Percentiles rank a stretch among this genome's conserved stretches.
phyloP scores from a whole-genome alignment of 2,113 vertebrate species.

The Hucho hucho region DNA sequence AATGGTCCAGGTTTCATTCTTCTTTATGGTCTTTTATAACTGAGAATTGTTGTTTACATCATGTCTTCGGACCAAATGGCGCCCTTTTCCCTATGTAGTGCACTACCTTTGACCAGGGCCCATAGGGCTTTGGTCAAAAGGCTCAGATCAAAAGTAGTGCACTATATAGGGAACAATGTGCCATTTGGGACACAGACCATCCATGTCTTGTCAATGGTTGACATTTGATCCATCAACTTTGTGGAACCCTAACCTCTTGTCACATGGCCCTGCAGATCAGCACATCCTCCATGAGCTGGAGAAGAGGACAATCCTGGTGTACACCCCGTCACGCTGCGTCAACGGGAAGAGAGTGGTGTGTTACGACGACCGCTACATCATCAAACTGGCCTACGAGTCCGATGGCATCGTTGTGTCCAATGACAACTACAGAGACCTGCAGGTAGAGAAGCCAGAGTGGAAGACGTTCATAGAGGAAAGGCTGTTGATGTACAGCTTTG shows the following conservation, averaged over 20 bases:
- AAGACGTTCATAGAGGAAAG: constrained; percentile 90
- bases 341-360: constrained; percentile 87
- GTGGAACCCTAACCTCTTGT: not conserved
- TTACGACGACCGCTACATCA: constrained; percentile 88
- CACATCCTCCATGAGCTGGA: constrained; percentile 84
- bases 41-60: no score
- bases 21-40: no score
- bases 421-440: constrained; percentile 89
- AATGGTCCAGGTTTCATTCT: no score
- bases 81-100: no score
- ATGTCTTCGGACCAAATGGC: no score
- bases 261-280: constrained; percentile 71
- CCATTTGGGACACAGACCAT: no score
- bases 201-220: no score
- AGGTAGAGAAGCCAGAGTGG: constrained; percentile 86
- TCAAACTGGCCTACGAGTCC: constrained; percentile 81
- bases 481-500: constrained; percentile 91
- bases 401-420: constrained; percentile 91
- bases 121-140: no score
- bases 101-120: no score
- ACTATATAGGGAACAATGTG: no score
- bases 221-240: not conserved
- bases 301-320: constrained; percentile 81
- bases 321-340: constrained; percentile 84
- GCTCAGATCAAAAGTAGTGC: no score